Evolutionary conservation across 2,888 invertebrate species (phyloP).

Genomic region (Phytoseiulus persimilis): DNA sequence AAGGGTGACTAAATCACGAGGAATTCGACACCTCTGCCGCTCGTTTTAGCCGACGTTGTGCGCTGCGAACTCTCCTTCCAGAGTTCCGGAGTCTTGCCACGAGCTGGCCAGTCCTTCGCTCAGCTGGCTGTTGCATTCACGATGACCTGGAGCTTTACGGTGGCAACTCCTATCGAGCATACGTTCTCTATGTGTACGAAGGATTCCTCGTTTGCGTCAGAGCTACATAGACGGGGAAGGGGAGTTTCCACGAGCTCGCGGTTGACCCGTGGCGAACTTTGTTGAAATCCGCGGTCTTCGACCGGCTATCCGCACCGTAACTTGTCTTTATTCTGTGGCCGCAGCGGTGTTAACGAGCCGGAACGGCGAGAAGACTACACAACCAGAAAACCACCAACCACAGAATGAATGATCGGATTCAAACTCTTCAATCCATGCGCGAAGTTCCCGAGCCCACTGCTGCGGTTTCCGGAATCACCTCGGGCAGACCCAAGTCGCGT

Average conservation of each 20-base stretch:
- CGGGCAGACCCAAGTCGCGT: background rate
- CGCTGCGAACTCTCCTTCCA: background rate
- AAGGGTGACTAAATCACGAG: background rate
- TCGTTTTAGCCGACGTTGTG: background rate
- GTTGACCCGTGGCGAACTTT: too few species aligned
- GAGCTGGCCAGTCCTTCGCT: background rate
- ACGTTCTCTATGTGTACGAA: too few species aligned
- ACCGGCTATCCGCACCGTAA: background rate
- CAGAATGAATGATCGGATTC: too few species aligned
- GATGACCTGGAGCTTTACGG: too few species aligned
- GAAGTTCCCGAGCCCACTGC: too few species aligned
- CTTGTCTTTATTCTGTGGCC: background rate
- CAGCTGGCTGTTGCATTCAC: too few species aligned
- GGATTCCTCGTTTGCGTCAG: too few species aligned
- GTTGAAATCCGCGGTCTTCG: background rate
- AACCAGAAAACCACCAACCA: background rate
- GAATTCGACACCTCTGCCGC: background rate
- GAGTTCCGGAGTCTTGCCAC: background rate
- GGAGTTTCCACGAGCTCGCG: background rate
- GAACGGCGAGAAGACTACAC: background rate
- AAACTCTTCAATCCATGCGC: too few species aligned
- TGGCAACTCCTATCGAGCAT: too few species aligned
- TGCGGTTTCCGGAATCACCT: too few species aligned
- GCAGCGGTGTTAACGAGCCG: background rate
- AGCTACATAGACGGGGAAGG: too few species aligned